Percentiles rank a stretch among this genome's conserved stretches.
These are phyloP conservation scores for crab-eating macaque (Macaca fascicularis) DNA, from an alignment of 2,113 vertebrate species.

Conservation along the genomic window DNA sequence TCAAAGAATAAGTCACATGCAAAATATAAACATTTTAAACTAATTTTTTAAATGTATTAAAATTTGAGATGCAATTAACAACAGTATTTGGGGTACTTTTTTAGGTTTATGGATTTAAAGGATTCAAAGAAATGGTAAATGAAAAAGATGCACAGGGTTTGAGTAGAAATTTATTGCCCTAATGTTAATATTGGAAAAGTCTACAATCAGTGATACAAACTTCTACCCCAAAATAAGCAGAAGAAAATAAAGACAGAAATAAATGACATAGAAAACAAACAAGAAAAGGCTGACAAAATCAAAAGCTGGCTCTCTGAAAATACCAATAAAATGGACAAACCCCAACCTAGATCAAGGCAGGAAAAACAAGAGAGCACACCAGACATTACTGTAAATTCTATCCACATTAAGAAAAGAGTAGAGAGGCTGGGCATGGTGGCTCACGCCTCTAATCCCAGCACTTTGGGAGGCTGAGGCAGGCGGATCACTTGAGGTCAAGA, in stretches of 20 bases:
- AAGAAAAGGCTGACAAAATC: neutral
- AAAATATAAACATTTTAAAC: conserved; percentile 31
- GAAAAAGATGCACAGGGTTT: neutral
- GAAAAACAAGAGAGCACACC: neutral
- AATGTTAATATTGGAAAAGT: neutral
- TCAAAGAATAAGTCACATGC: conserved; percentile 11
- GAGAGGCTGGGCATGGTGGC: fast-evolving
- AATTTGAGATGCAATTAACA: neutral
- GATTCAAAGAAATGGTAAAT: neutral
- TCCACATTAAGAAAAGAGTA: neutral
- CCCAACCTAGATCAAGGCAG: neutral
- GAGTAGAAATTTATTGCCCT: neutral
- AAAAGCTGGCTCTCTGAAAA: neutral
- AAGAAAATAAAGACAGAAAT: neutral
- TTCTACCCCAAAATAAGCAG: neutral
- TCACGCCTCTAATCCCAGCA: no score
- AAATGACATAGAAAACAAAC: neutral
- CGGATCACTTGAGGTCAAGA: no score
- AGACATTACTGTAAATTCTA: neutral
- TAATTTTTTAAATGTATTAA: neutral
- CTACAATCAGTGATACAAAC: neutral
- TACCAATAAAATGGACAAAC: neutral
- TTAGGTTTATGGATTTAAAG: neutral
- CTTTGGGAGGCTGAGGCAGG: no score
- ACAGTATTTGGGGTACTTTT: neutral